Conservation (phyloP, 2,797 vertebrate genomes). For the Sebastes cheni region DNA sequence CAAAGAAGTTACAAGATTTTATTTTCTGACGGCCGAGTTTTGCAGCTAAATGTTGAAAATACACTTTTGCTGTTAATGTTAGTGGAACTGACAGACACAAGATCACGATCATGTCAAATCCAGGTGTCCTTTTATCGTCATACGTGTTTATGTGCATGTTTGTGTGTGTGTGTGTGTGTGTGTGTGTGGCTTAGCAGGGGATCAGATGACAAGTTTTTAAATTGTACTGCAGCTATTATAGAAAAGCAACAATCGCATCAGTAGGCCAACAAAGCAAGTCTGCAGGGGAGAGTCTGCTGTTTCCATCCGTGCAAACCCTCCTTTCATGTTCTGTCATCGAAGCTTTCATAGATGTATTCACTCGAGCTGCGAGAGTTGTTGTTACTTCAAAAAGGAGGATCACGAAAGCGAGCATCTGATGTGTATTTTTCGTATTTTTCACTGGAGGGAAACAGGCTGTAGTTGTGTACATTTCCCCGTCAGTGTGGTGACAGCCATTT, state of each 20-base stretch:
- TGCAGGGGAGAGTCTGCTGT: slow-evolving; percentile 36
- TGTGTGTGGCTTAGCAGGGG: slow-evolving; percentile 9
- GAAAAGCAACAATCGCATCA: slow-evolving; percentile 42
- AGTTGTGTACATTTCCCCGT: slow-evolving; percentile 42
- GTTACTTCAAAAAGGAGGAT: slow-evolving; percentile 44
- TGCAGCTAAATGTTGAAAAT: slow-evolving; percentile 12
- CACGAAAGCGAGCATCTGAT: slow-evolving; percentile 56
- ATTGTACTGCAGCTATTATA: slow-evolving; percentile 27
- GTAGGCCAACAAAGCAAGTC: slow-evolving; percentile 47
- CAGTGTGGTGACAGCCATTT: slow-evolving; percentile 64
- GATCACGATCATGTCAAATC: slow-evolving; percentile 1
- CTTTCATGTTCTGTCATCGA: slow-evolving; percentile 55
- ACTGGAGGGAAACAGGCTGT: slow-evolving; percentile 46
- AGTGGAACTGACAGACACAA: background rate
- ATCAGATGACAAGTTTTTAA: slow-evolving; percentile 41
- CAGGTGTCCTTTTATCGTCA: slow-evolving; percentile 33
- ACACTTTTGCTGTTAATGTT: slow-evolving; percentile 9
- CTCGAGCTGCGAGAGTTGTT: slow-evolving; percentile 30
- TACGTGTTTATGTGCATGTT: background rate
- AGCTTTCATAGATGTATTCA: slow-evolving; percentile 47
- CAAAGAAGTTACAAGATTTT: slow-evolving; percentile 59
- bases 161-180: background rate
- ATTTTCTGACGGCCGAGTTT: slow-evolving; percentile 37
- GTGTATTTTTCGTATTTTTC: slow-evolving; percentile 41
- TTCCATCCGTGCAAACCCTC: slow-evolving; percentile 38